Evolutionary conservation across 2,888 invertebrate genomes (phyloP).

Genomic region (Nymphalis polychloros): DNA sequence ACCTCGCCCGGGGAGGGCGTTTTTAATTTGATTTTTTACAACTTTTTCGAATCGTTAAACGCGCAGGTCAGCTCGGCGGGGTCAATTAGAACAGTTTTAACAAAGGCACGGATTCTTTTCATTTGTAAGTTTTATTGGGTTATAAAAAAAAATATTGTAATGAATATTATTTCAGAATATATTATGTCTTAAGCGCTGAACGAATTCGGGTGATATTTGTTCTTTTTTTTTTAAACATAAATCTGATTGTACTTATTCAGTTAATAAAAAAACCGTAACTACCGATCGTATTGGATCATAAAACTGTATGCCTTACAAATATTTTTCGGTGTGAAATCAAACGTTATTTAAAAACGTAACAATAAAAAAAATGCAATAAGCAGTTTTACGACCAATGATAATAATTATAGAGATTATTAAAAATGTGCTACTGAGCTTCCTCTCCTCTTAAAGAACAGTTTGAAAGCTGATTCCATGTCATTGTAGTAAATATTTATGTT

Average conservation of each 20-base stretch:
- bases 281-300: too few species aligned
- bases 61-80: slow-evolving; percentile 51
- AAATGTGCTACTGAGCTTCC: too few species aligned
- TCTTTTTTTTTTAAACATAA: not conserved
- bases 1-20: slow-evolving; percentile 50
- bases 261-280: not conserved
- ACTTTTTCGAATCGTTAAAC: slow-evolving; percentile 63
- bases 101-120: slow-evolving; percentile 56
- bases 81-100: slow-evolving; percentile 66
- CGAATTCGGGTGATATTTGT: not conserved
- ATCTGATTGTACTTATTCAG: not conserved
- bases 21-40: slow-evolving; percentile 57
- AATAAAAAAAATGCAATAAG: not conserved
- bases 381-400: not conserved
- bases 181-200: slow-evolving; percentile 41
- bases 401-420: not conserved
- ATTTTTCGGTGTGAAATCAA: not conserved
- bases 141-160: slow-evolving; percentile 63
- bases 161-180: slow-evolving; percentile 56
- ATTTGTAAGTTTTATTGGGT: slow-evolving; percentile 58
- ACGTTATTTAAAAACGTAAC: not conserved
- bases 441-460: too few species aligned
- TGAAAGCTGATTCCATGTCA: too few species aligned
- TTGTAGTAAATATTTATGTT: too few species aligned
- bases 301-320: too few species aligned